Base-by-base conservation (phyloP, 2,888 invertebrate genomes). In the Sinotaia quadrata region DNA sequence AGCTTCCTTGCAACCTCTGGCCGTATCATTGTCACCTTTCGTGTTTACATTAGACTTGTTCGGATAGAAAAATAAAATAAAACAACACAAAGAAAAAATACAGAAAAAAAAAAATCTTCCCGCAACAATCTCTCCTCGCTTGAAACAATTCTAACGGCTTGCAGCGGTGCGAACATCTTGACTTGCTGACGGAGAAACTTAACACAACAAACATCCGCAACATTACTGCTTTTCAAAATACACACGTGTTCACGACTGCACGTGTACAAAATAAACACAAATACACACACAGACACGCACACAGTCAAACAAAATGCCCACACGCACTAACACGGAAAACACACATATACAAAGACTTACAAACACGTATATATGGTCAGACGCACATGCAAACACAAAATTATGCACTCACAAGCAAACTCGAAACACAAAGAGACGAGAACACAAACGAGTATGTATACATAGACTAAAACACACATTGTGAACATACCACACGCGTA, bases 71-170 rank as follows among this genome's bases (percentile, higher is more conserved):
- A 24, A 0, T 29, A 36, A 36, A 36, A 52, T 31, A 52, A 52
- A 31, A 27, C n/a, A n/a, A n/a, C n/a, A n/a, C n/a, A n/a, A n/a
- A n/a, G n/a, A n/a, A n/a, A n/a, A n/a, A n/a, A n/a, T n/a, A n/a
- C n/a, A n/a, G 24, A 47, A 7, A 7, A 47, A 3, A 24, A 24
- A 18, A 18, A 18, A 47, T 4, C 1, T 12, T 12, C 15, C 15
- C 15, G 41, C 10, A 29, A 4, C n/a, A 29, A 57, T 2, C 31
- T 47, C 37, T 58, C 37, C 37, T 36, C 41, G 58, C 58, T 58
- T 58, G 58, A 58, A 58, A 58, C 58, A 58, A 58, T 58, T 36
- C 58, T 37, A 58, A 58, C 58, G 58, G 41, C 24, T 37, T 36
- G 58, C 15, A 58, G 15, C 58, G 33, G 58, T 4, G 21, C 41